These are phyloP conservation scores for Pachycephus smyrnensis DNA, from an alignment of 2,888 invertebrate species.

Conservation along the genomic window DNA sequence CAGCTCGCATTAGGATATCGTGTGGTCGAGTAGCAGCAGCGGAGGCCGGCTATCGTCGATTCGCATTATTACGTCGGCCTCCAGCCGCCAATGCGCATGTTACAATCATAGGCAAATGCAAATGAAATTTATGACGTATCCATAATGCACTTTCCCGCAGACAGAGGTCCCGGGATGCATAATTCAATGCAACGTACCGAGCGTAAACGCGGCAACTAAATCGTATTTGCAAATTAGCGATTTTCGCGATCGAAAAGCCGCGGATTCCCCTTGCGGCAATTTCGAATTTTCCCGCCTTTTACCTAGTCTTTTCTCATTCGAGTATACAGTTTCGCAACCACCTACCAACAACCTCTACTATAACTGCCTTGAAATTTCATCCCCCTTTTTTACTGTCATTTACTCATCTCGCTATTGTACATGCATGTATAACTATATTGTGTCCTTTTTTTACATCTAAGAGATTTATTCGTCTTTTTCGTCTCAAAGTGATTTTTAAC, in stretches of 20 bases:
- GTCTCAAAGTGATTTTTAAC: no score
- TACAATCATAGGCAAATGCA: neutral
- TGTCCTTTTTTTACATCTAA: no score
- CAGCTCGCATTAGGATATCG: neutral
- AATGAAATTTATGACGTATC: slow-evolving; percentile 6
- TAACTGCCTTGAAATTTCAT: neutral
- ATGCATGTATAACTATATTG: no score
- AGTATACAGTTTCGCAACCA: no score
- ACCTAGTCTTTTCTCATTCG: no score
- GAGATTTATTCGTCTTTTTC: no score
- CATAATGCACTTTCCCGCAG: neutral
- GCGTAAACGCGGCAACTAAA: neutral
- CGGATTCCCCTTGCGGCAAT: neutral
- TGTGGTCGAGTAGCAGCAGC: neutral
- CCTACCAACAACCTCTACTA: neutral
- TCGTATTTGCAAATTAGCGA: neutral
- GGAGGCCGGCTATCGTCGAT: neutral
- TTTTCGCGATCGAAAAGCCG: neutral
- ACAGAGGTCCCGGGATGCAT: neutral
- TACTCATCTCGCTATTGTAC: neutral
- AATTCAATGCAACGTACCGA: neutral
- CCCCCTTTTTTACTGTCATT: neutral
- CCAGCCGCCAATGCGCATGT: neutral
- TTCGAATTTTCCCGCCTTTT: neutral
- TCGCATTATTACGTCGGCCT: neutral